phyloP scores from a whole-genome alignment of 2,797 vertebrate genomes.

The Amblyopsis hoosieri region DNA sequence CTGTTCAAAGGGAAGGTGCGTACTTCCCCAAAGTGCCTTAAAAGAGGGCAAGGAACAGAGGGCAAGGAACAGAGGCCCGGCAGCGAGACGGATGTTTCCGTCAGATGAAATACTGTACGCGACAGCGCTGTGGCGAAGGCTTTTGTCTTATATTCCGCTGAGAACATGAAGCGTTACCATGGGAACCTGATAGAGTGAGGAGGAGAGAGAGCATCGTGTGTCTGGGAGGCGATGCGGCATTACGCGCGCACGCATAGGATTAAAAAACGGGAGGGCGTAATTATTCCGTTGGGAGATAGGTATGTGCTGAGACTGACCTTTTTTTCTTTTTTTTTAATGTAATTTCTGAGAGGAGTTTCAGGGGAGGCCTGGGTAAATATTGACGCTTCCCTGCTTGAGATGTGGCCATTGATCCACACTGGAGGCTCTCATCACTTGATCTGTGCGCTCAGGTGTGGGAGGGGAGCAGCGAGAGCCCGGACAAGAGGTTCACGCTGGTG shows the following conservation, averaged over 20 bases:
- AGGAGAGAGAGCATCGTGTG: conserved; percentile 18
- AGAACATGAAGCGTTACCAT: conserved; percentile 16
- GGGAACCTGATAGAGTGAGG: conserved; percentile 52
- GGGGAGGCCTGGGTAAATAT: conserved; percentile 79
- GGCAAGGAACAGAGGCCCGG: conserved; percentile 36
- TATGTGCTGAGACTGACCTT: conserved; percentile 76
- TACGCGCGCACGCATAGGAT: conserved; percentile 65
- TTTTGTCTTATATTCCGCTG: not conserved
- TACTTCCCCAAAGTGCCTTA: conserved; percentile 73
- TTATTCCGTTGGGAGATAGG: conserved; percentile 68
- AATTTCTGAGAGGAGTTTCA: conserved; percentile 70
- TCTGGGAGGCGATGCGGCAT: conserved; percentile 55
- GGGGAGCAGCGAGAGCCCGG: conserved; percentile 59
- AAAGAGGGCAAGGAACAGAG: conserved; percentile 37
- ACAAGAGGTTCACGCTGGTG: conserved; percentile 55
- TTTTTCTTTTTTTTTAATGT: conserved; percentile 52
- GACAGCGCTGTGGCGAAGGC: not conserved
- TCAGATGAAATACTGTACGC: conserved; percentile 52
- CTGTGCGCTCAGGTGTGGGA: conserved; percentile 76
- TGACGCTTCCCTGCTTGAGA: conserved; percentile 68
- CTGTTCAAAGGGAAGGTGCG: conserved; percentile 83
- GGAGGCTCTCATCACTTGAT: conserved; percentile 73
- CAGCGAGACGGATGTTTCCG: conserved; percentile 46
- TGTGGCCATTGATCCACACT: conserved; percentile 65
- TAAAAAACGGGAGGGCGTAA: conserved; percentile 67